Percentiles rank a stretch among this genome's conserved stretches.
These are phyloP conservation scores for Thelaira solivaga DNA, from an alignment of 2,888 invertebrate genomes.

Conservation along the genomic window DNA sequence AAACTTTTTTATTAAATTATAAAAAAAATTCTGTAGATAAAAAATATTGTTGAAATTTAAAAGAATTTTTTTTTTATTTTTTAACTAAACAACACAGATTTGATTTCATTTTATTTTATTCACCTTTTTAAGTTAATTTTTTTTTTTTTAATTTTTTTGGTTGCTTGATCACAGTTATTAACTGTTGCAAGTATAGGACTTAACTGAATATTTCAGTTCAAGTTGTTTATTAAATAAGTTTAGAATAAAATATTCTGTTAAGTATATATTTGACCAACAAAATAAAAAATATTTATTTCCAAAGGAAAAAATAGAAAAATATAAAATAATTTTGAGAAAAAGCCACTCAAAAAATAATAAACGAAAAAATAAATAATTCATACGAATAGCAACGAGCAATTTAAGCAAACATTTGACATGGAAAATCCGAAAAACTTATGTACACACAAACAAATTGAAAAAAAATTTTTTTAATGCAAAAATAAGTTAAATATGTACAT, in stretches of 20 bases:
- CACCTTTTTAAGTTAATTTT: slow-evolving; percentile 40
- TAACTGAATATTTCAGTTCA: slow-evolving; percentile 67
- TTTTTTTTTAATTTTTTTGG: slow-evolving; percentile 4
- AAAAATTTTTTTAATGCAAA: too few relatives aligned
- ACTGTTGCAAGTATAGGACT: slow-evolving; percentile 72
- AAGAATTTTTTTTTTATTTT: not conserved
- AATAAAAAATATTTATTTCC: slow-evolving; percentile 13
- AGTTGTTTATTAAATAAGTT: slow-evolving; percentile 45
- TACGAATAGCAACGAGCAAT: too few relatives aligned
- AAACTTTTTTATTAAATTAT: not conserved
- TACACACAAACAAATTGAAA: too few relatives aligned
- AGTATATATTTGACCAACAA: not conserved
- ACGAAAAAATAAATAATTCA: not conserved
- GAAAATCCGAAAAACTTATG: too few relatives aligned
- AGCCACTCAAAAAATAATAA: slow-evolving; percentile 28
- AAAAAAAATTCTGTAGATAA: not conserved
- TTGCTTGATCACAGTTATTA: slow-evolving; percentile 64
- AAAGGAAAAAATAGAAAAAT: not conserved
- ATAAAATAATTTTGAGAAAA: too few relatives aligned
- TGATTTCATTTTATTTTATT: not conserved
- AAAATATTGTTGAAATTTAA: not conserved
- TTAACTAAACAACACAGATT: slow-evolving; percentile 1
- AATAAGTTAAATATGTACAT: too few relatives aligned
- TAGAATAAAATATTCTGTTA: slow-evolving; percentile 23
- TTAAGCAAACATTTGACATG: too few relatives aligned